Base-by-base conservation (phyloP, 1,140 invertebrate species). In the Monomorium pharaonis region DNA sequence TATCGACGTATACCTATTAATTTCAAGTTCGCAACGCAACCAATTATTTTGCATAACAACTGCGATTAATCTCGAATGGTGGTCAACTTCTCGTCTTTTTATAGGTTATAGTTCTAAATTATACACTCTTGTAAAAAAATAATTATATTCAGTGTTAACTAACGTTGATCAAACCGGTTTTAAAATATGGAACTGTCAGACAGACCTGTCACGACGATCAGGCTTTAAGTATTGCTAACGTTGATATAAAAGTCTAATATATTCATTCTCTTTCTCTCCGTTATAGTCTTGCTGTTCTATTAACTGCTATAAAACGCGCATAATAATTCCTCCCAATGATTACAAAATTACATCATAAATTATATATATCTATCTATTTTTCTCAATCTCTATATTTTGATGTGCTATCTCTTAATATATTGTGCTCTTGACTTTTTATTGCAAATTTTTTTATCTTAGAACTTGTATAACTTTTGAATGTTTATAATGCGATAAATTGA, bases 141-240 rank as follows among this genome's bases (percentile, higher is more conserved):
- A 54, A 81, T 21, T 54, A 47, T 70, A 80, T 81, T 56, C 49
- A 56, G 18, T 18, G 63, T 18, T 70, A 69, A 81, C 33, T 81
- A 44, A 78, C 75, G 44, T 78, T 16, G 49, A 72, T 72, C 24
- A 14, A 81, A 81, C 78, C 78, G 78, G 78, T 81, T 81, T 16
- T 56, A 56, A 81, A 81, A 81, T 72, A 58, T 70, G 18, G 18
- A 56, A 72, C 37, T 81, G 27, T 81, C 78, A 33, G 18, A 21
- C 78, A 33, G 18, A 21, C 30, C 10, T 49, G 63, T 24, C 12
- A 18, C 49, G 33, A 65, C 42, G 63, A 30, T 56, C 58, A 6
- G 58, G 18, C 10, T 49, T 7, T 5, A 51, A 42, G 49, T 56
- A n/a, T 30, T 44, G 30, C 33, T 81, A 54, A 81, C 49, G 65